Evolutionary conservation across 2,113 vertebrate species (phyloP).

Genomic region (Hemichromis elongatus): DNA sequence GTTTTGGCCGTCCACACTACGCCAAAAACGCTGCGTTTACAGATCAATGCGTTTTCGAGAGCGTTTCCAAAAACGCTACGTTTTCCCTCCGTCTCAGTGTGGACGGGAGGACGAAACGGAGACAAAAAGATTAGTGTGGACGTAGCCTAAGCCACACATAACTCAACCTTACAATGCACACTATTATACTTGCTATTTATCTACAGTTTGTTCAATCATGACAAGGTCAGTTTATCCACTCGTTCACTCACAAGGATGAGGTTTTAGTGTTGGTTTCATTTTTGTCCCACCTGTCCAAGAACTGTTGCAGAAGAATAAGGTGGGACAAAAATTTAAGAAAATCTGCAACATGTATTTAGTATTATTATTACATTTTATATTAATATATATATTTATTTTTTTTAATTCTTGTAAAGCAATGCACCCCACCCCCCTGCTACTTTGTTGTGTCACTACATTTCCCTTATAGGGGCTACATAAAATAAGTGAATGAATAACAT

Average conservation of each 20-base stretch:
- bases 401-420: fast-evolving
- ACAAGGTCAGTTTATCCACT: fast-evolving
- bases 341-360: not conserved
- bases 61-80: too few species aligned
- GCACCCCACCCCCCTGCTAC: fast-evolving
- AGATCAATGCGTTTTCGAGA: too few species aligned
- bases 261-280: not conserved
- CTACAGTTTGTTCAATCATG: not conserved
- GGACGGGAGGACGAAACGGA: too few species aligned
- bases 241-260: not conserved
- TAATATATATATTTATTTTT: not conserved
- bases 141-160: not conserved
- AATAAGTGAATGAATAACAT: not conserved
- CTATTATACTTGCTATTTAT: not conserved
- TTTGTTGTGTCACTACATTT: not conserved
- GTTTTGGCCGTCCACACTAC: too few species aligned
- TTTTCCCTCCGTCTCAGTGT: too few species aligned
- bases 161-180: not conserved
- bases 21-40: too few species aligned
- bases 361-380: not conserved
- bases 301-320: not conserved
- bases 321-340: fast-evolving
- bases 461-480: not conserved
- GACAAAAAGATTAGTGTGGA: too few species aligned
- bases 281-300: not conserved